Percentiles rank a stretch among this genome's conserved stretches.
Evolutionary conservation across 2,888 invertebrate species (phyloP).

Genomic region (Altica lythri): DNA sequence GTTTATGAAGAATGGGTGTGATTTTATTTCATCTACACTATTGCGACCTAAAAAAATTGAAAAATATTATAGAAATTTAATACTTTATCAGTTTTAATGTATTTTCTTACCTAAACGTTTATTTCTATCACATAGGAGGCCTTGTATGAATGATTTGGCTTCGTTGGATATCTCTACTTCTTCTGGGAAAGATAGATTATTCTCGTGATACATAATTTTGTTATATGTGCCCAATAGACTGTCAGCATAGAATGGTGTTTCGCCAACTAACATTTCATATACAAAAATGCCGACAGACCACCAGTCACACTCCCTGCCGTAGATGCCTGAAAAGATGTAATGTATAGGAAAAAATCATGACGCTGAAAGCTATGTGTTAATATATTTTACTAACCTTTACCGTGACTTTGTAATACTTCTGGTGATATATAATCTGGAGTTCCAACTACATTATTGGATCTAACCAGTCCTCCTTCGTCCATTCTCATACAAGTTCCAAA

Average conservation of each 20-base stretch:
- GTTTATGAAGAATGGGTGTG: constrained; percentile 93
- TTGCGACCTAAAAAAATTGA: constrained; percentile 65
- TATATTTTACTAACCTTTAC: constrained; percentile 55
- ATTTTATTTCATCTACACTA: constrained; percentile 93
- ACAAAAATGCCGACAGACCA: constrained; percentile 99
- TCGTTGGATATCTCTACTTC: constrained; percentile 91
- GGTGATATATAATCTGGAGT: constrained; percentile 99
- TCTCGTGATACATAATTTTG: constrained; percentile 99
- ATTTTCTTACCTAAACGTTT: constrained; percentile 21
- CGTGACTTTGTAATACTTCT: constrained; percentile 96
- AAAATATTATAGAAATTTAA: neutral
- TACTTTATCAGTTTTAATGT: constrained; percentile 63
- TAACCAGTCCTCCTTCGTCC: constrained; percentile 92
- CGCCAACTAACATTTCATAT: constrained; percentile 98
- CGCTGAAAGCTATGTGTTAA: no score
- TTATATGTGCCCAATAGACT: constrained; percentile 96
- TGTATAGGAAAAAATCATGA: no score
- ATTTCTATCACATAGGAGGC: constrained; percentile 88
- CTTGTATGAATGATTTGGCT: constrained; percentile 87
- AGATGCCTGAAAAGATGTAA: constrained; percentile 68
- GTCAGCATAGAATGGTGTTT: constrained; percentile 99
- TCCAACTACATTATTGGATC: constrained; percentile 97
- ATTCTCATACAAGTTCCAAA: constrained; percentile 99
- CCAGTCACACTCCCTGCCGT: constrained; percentile 98
- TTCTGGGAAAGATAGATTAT: constrained; percentile 92